Evolutionary conservation across 2,113 vertebrate genomes (phyloP), one percentile per base, ranked within the genome.

Genomic region (Xerus inauris): DNA sequence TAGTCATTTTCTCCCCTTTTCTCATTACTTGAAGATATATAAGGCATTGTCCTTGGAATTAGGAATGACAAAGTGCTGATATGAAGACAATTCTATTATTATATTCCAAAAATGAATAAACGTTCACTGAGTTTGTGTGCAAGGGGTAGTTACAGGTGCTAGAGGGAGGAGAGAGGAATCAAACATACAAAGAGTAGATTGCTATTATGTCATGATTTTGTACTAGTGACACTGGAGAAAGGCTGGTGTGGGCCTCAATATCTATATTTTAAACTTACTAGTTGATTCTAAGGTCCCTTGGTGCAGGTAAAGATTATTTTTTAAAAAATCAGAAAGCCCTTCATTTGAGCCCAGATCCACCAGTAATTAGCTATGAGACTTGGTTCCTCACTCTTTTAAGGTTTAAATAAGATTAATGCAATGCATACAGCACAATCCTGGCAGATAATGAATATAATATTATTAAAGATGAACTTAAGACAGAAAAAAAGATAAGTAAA

Each of bases 241-340:
- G 26, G 30, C 45, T 35, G 45, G 49, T 49, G 8, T 49, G 45
- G 49, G 32, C 28, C 14, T 32, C 69, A 16, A 77, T 28, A 83
- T 22, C 28, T 87, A 30, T 64, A 73, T 65, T 79, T 79, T 92
- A 49, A 84, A 77, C 28, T 85, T 9, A 22, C 69, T 64, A 80
- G 22, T 2, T 95, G 42, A 90, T 47, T 84, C 64, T 85, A 82
- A 94, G 38, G 79, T 85, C n/a, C n/a, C n/a, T 45, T 90, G 45
- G 35, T 65, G 11, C 26, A 90, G 64, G 42, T 54, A 86, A 90
- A 77, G 86, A 86, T 73, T 45, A 57, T 45, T 49, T 11, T 73
- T 81, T n/a, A 81, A 49, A 13, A 82, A 88, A 71, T 35, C 47
- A 83, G 69, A 92, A 92, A 95, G 42, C n/a, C 54, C 57, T 91